Conservation (phyloP, 2,113 vertebrate species). For the Opisthocomus hoazin region DNA sequence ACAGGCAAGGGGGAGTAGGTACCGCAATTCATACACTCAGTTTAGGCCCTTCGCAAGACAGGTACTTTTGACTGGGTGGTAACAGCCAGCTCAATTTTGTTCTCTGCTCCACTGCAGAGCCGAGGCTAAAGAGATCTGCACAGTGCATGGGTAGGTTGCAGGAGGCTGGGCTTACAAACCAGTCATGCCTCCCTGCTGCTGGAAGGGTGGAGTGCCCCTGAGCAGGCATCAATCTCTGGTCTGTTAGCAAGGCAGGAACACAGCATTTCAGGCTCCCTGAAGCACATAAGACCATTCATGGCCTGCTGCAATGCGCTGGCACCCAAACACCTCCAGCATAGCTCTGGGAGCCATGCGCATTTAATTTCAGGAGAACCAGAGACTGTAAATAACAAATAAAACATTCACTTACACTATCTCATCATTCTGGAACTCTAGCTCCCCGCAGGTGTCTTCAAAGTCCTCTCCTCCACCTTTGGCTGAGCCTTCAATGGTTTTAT, state of each 20-base stretch:
- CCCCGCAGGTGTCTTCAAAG: constrained; percentile 91
- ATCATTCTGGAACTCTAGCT: constrained; percentile 93
- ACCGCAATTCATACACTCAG: neutral
- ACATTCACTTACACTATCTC: constrained; percentile 89
- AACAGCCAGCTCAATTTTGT: accelerated
- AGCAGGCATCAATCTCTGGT: neutral
- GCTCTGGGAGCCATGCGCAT: neutral
- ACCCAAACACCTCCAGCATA: neutral
- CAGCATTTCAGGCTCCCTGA: neutral
- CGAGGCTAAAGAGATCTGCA: neutral
- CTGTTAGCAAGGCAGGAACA: neutral
- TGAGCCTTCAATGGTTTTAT: constrained; percentile 87
- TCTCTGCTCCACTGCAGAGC: neutral
- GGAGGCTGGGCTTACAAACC: neutral
- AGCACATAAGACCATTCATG: neutral
- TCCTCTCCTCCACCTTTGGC: constrained; percentile 96
- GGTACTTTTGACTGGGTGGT: neutral
- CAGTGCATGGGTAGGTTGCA: accelerated
- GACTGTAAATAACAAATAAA: neutral
- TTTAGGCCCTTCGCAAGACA: neutral
- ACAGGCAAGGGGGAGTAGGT: neutral
- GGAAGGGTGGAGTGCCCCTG: neutral
- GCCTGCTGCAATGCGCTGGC: neutral
- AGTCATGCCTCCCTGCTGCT: neutral
- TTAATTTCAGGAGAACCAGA: neutral